Base-by-base conservation (phyloP, 2,888 invertebrate genomes). In the Tinea trinotella region DNA sequence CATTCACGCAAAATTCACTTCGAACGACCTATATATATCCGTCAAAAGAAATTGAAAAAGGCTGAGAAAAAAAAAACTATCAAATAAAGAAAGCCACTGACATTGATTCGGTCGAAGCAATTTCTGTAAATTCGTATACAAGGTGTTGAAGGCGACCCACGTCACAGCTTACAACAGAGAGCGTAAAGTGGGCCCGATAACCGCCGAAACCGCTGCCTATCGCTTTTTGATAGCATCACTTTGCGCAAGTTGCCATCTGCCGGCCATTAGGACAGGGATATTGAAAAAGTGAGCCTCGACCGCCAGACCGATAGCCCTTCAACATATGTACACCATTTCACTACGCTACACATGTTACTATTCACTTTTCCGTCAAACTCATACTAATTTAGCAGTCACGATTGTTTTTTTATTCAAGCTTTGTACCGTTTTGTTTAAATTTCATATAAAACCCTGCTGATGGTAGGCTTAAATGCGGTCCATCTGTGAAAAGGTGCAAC, bases 151-250 rank as follows among this genome's bases (percentile, higher is more conserved):
- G 65, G 2, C 18, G 50, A 78, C 78, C 77, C 76, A 68, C 71
- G 76, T 80, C 79, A 79, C 20, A 35, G 35, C 52, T 35, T 20
- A 50, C 50, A 20, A 50, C 22, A 24, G 50, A 49, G 36, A 62
- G 72, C 75, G 83, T 70, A 83, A 85, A 85, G 81, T 85, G 82
- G 67, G 71, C 70, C 36, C 81, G 84, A 83, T 83, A 84, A 84
- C 84, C 76, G 76, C 67, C 68, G 72, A 75, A 74, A 76, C 79
- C 82, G 71, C 82, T 62, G 80, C 82, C 83, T 83, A 85, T 83
- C 77, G 83, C 77, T 82, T 83, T 85, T 85, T 85, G 84, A 85
- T 85, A 82, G 83, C 84, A 82, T 82, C 84, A 83, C 84, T 85
- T 85, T 83, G 71, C 73, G 76, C 72, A 84, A 84, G 78, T 84